A percentile compares a stretch with the other conserved stretches of the same genome.
Evolutionary conservation across 1,140 invertebrate species (phyloP).

Genomic region (Vanessa tameamea): DNA sequence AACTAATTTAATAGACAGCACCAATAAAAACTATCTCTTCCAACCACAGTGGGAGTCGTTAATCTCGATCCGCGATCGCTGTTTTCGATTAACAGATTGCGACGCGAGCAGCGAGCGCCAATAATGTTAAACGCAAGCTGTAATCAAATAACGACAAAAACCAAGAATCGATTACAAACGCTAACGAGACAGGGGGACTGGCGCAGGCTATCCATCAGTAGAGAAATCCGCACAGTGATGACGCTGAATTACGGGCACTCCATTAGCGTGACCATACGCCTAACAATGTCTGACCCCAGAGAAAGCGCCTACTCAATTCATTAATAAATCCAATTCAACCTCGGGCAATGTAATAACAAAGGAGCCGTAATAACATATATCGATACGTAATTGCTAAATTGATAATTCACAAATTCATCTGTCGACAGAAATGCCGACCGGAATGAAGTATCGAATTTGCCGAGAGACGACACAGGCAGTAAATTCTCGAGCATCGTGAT

Average conservation of each 20-base stretch:
- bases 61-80: slow-evolving; percentile 32
- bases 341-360: slow-evolving; percentile 52
- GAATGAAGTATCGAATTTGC: slow-evolving; percentile 48
- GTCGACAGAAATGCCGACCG: slow-evolving; percentile 49
- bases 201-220: slow-evolving; percentile 48
- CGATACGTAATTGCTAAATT: slow-evolving; percentile 63
- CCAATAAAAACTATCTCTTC: slow-evolving; percentile 19
- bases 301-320: slow-evolving; percentile 65
- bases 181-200: slow-evolving; percentile 52
- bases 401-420: slow-evolving; percentile 51
- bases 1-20: slow-evolving; percentile 30
- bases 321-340: slow-evolving; percentile 56
- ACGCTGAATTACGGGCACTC: slow-evolving; percentile 54
- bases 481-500: slow-evolving; percentile 48
- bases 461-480: slow-evolving; percentile 29
- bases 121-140: slow-evolving; percentile 36
- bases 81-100: slow-evolving; percentile 35
- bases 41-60: slow-evolving; percentile 29
- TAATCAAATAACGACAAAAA: slow-evolving; percentile 42
- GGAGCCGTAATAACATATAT: slow-evolving; percentile 59
- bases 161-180: slow-evolving; percentile 42
- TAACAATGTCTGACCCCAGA: slow-evolving; percentile 61
- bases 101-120: slow-evolving; percentile 30
- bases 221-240: slow-evolving; percentile 59
- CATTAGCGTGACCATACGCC: slow-evolving; percentile 39